Conservation (phyloP, 37 sponge, comb jelly and placozoan genomes). For the Hexactinellida sp. region DNA sequence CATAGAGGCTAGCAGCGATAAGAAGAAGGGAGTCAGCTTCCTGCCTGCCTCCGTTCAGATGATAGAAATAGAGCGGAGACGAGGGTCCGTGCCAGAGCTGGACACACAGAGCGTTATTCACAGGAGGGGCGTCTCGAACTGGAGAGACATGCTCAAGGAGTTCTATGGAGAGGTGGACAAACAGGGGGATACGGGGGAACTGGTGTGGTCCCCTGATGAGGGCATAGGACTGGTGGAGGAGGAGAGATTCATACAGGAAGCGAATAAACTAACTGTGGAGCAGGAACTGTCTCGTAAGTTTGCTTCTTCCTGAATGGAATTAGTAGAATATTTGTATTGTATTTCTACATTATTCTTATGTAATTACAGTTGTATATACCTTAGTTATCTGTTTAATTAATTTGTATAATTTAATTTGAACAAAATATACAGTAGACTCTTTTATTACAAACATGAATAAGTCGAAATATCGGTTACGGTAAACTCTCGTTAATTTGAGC, state of each 20-base stretch:
- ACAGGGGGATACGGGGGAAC: not conserved
- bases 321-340: too few relatives aligned
- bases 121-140: not conserved
- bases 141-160: not conserved
- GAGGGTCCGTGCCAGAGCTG: not conserved
- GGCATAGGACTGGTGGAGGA: constrained; percentile 13
- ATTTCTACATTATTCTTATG: too few relatives aligned
- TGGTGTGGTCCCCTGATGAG: constrained; percentile 5
- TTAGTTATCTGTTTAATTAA: too few relatives aligned
- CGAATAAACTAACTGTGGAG: not conserved
- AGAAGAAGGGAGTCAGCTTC: not conserved
- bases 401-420: too few relatives aligned
- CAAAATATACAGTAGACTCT: too few relatives aligned
- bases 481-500: too few relatives aligned
- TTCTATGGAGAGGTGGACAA: not conserved
- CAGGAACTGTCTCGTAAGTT: not conserved
- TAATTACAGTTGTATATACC: too few relatives aligned
- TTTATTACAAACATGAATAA: too few relatives aligned
- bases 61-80: not conserved
- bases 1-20: not conserved
- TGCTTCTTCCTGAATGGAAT: too few relatives aligned
- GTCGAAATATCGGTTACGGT: too few relatives aligned
- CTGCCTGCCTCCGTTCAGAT: not conserved
- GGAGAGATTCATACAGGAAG: not conserved
- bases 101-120: not conserved